Evolutionary conservation across 37 sponge, comb jelly and placozoan species (phyloP), one percentile per base, ranked within the genome.

Genomic region (Theonella swinhoei): DNA sequence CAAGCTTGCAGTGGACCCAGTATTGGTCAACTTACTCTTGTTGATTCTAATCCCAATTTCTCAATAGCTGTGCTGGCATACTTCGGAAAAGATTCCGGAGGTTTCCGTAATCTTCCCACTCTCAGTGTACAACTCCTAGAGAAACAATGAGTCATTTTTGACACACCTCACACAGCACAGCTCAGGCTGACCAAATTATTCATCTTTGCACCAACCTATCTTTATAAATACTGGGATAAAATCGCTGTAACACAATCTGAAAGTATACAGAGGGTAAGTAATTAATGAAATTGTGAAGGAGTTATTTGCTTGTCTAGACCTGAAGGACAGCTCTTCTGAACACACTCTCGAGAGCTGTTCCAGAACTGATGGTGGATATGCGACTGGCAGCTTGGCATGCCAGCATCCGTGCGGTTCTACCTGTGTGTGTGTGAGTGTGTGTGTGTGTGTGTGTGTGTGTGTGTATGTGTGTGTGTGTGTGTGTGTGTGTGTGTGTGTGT

Each of bases 311-410:
- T n/a, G n/a, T n/a, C n/a, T n/a, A 3, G 40, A 89, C 90, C 70
- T 89, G 90, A 20, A 89, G 69, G 0, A 89, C 41, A 37, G 90
- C 85, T 66, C 90, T 70, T 29, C 47, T 78, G 85, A 79, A 84
- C 17, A 89, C 28, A 20, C 74, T 74, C 42, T 84, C 72, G 54
- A 89, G 59, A 0, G 87, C 30, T 2, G 19, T 19, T 0, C 68
- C 87, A 4, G 58, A 66, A 0, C 70, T 78, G 22, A 42, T 67
- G 1, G 31, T 32, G 25, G 86, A 59, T 36, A 85, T 61, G 42
- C 58, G 29, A 39, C 31, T 42, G 17, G 64, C 28, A 31, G 58
- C 62, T 67, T 89, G 90, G 63, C 80, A 72, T 14, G 90, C 83
- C 25, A 89, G 75, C 80, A 89, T 83, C 1, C 84, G 72, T 5